These are phyloP conservation scores for Andricus quercusramuli DNA, from an alignment of 2,888 invertebrate species.

Conservation along the genomic window DNA sequence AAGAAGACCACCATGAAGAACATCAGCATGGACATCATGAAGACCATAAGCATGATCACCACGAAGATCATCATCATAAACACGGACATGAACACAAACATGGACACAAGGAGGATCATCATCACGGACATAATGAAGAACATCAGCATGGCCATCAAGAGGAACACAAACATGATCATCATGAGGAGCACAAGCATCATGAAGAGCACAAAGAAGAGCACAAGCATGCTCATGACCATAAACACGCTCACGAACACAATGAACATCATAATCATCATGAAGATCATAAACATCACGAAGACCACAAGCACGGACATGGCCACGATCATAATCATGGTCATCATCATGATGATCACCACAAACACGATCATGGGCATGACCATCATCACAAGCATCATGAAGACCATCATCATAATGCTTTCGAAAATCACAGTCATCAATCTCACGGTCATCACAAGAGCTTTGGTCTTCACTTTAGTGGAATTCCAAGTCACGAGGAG, in stretches of 20 bases:
- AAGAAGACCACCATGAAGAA: conserved; percentile 45
- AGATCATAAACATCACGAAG: conserved; percentile 61
- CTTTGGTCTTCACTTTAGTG: conserved; percentile 39
- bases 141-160: conserved; percentile 68
- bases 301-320: conserved; percentile 54
- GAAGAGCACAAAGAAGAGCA: conserved; percentile 66
- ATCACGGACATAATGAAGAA: conserved; percentile 60
- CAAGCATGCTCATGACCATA: conserved; percentile 65
- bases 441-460: conserved; percentile 61
- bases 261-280: conserved; percentile 61
- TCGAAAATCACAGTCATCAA: conserved; percentile 59
- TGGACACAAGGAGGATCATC: conserved; percentile 63
- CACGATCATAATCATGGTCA: conserved; percentile 53
- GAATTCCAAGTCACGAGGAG: conserved; percentile 46
- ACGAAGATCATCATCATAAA: conserved; percentile 61
- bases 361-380: conserved; percentile 65
- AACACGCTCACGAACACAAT: conserved; percentile 61
- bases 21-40: conserved; percentile 59
- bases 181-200: conserved; percentile 65
- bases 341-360: conserved; percentile 59
- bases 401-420: conserved; percentile 66
- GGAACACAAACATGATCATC: conserved; percentile 66
- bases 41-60: conserved; percentile 64
- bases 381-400: conserved; percentile 65
- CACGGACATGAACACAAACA: conserved; percentile 64